phyloP scores from a whole-genome alignment of 2,888 invertebrate genomes.

The Encarsia formosa region DNA sequence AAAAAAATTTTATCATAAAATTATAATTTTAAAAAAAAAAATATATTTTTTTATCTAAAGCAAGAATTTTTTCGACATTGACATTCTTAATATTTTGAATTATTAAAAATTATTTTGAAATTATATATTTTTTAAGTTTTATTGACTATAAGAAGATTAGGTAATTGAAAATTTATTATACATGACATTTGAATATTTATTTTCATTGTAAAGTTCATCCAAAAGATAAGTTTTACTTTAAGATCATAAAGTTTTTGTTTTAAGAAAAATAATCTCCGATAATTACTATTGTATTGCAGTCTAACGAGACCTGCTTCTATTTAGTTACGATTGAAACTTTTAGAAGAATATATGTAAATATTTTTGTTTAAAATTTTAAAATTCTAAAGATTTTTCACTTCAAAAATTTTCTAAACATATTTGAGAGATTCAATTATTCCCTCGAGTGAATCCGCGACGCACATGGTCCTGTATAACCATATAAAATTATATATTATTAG shows the following conservation, averaged over 20 bases:
- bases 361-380: slow-evolving; percentile 7
- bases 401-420: slow-evolving; percentile 20
- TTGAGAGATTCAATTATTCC: slow-evolving; percentile 10
- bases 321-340: slow-evolving; percentile 15
- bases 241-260: slow-evolving; percentile 11
- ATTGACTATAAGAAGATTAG: slow-evolving; percentile 22
- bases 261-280: slow-evolving; percentile 26
- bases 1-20: too few species aligned
- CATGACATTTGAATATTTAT: too few species aligned
- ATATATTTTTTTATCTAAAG: slow-evolving; percentile 16
- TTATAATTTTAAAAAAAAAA: slow-evolving; percentile 3
- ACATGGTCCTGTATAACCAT: slow-evolving; percentile 11
- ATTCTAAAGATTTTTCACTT: slow-evolving; percentile 3
- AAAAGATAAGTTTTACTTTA: slow-evolving; percentile 17
- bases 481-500: slow-evolving; percentile 15
- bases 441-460: slow-evolving; percentile 11
- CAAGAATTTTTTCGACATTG: slow-evolving; percentile 7
- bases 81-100: too few species aligned
- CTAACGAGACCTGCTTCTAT: neutral
- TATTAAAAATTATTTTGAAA: slow-evolving; percentile 1
- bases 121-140: neutral
- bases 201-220: slow-evolving; percentile 10
- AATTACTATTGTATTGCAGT: slow-evolving; percentile 14
- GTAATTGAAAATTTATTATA: too few species aligned
- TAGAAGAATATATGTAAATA: slow-evolving; percentile 26